Evolutionary conservation across 2,113 vertebrate genomes (phyloP).

Genomic region (Anguilla rostrata): DNA sequence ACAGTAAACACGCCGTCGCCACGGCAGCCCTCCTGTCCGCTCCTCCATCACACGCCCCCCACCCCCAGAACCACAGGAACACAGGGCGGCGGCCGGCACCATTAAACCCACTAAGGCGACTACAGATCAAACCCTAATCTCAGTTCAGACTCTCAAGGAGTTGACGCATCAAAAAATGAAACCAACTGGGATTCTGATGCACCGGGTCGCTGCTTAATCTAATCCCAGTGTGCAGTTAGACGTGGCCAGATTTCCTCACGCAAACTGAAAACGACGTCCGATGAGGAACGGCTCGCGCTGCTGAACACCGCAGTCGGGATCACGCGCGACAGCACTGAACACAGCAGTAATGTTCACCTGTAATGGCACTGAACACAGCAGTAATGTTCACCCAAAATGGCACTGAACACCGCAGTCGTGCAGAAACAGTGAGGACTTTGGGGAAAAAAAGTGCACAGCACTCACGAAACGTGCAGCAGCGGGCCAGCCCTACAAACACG

Average conservation of each 20-base stretch:
- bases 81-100: neutral
- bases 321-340: too few relatives aligned
- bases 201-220: neutral
- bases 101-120: neutral
- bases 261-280: neutral
- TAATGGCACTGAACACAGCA: neutral
- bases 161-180: neutral
- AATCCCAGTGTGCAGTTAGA: neutral
- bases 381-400: neutral
- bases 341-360: neutral
- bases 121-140: neutral
- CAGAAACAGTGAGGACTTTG: neutral
- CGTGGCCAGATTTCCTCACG: neutral
- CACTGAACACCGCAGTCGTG: neutral
- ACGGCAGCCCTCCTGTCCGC: neutral
- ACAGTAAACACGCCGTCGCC: constrained; percentile 6
- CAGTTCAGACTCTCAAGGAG: neutral
- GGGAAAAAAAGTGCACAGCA: neutral
- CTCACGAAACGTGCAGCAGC: neutral
- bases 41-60: neutral
- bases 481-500: too few relatives aligned
- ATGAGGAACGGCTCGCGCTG: too few relatives aligned
- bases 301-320: too few relatives aligned
- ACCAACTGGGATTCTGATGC: neutral
- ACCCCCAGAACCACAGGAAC: neutral